A percentile compares a stretch with the other conserved stretches of the same genome.
phyloP scores from a whole-genome alignment of 35 echinoderm and acorn worm genomes.

The Chiridota heheva region DNA sequence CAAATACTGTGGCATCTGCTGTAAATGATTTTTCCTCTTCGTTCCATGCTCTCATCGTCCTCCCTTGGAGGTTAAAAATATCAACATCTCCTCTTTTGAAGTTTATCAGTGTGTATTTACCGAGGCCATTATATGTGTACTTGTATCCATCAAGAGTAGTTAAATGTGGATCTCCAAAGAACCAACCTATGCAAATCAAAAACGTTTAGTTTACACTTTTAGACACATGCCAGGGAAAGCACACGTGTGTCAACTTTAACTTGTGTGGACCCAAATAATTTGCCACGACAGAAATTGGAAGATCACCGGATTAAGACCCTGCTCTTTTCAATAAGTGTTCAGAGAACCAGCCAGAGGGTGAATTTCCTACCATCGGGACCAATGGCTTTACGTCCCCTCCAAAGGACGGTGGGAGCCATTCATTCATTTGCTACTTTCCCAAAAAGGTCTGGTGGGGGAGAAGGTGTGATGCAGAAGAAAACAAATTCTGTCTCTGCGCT shows the following conservation, averaged over 20 bases:
- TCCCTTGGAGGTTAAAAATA: constrained; percentile 40
- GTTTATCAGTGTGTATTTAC: constrained; percentile 51
- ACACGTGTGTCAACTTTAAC: not conserved
- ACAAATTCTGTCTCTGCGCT: too few species aligned
- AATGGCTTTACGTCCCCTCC: too few species aligned
- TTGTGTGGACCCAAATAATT: not conserved
- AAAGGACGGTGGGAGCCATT: too few species aligned
- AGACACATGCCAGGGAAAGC: not conserved
- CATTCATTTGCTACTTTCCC: too few species aligned
- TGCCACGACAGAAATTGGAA: too few species aligned
- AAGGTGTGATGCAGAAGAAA: too few species aligned
- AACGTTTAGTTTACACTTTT: not conserved
- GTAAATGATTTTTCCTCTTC: constrained; percentile 21
- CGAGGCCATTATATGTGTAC: constrained; percentile 78
- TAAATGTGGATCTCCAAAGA: constrained; percentile 77
- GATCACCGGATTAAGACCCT: too few species aligned
- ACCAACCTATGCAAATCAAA: constrained; percentile 46
- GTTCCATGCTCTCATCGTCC: constrained; percentile 52
- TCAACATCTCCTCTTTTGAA: constrained; percentile 18
- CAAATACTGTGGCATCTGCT: constrained; percentile 50
- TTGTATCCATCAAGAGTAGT: constrained; percentile 58
- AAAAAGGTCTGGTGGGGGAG: too few species aligned
- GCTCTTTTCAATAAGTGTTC: too few species aligned
- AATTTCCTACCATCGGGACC: too few species aligned
- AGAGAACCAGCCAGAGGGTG: too few species aligned